Base-by-base conservation (phyloP, 2,888 invertebrate genomes). In the Morinoia aosen region DNA sequence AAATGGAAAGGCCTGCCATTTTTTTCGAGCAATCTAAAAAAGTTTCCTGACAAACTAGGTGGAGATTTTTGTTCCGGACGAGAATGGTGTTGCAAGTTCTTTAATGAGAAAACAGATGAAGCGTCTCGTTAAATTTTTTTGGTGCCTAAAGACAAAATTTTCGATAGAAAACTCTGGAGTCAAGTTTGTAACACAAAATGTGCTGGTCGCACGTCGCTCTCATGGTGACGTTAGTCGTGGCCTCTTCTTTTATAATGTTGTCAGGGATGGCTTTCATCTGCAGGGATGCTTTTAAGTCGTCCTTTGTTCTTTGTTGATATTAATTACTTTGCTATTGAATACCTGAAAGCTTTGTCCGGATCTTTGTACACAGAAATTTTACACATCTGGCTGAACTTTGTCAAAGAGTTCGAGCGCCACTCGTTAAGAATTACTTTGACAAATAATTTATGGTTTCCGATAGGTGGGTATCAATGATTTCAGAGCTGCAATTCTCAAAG, bases 61-160 rank as follows among this genome's bases (percentile, higher is more conserved):
- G 93, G 93, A 93, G 57, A 93, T 93, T 93, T 93, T 93, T 93
- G 93, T 48, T 93, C 93, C 33, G 12, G 93, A 93, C 19, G 93
- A 93, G 93, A 93, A 93, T 93, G 93, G 93, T 57, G 56, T 33
- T 93, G 93, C 57, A 93, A 93, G 93, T 93, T 93, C 93, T 33
- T 33, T 93, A 93, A 93, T 93, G 93, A 93, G 93, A 93, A 93
- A 93, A 93, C 93, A 93, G 57, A 93, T 93, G 93, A 93, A 93
- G 93, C 93, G 93, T 93, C 57, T 93, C 56, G 58, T 25, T 33
- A 93, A 25, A 90, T 90, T 90, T 48, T 90, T 48, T 90, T 2
- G 90, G 12, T 14, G 88, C 76, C 76, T 76, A 25, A 76, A 33
- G 76, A 76, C 33, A 76, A 76, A 76, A 76, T 76, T 76, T 76